phyloP scores from a whole-genome alignment of 2,888 invertebrate species.

The Drosophila anceps region DNA sequence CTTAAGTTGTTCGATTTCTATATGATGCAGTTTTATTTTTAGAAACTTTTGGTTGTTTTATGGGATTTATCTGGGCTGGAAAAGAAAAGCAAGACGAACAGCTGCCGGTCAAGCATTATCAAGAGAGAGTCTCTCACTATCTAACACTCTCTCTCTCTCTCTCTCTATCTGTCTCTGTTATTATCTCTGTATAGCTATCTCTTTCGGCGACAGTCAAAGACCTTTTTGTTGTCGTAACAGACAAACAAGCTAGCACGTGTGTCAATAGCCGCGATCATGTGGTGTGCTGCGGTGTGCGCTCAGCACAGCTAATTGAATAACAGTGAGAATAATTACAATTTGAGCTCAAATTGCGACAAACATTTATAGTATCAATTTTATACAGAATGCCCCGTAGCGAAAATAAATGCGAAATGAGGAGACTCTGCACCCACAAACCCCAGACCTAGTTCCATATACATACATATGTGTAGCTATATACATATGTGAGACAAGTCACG shows the following conservation, averaged over 20 bases:
- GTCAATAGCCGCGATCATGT: conserved; percentile 56
- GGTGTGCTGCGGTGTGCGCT: conserved; percentile 20
- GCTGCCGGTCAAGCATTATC: conserved; percentile 2
- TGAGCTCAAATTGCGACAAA: conserved; percentile 40
- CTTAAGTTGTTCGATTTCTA: background rate
- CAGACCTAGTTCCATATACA: conserved; percentile 50
- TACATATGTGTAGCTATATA: conserved; percentile 15
- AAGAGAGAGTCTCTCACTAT: background rate
- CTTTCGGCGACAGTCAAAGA: conserved; percentile 42
- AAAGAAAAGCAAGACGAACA: background rate
- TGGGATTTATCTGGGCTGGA: background rate
- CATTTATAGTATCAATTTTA: conserved; percentile 11
- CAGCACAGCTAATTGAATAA: conserved; percentile 34
- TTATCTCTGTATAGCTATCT: background rate
- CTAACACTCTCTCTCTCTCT: background rate
- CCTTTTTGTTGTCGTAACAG: conserved; percentile 25
- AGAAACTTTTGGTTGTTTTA: too few relatives aligned
- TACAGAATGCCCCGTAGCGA: conserved; percentile 16
- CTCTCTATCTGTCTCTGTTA: background rate
- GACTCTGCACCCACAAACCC: conserved; percentile 61
- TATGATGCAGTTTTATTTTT: background rate
- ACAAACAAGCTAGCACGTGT: conserved; percentile 53
- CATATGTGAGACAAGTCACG: conserved; percentile 76
- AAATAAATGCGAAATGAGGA: conserved; percentile 17
- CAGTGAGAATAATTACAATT: conserved; percentile 30